These are phyloP conservation scores for Spongilla lacustris DNA, from an alignment of 37 sponge, comb jelly and placozoan species.

Conservation along the genomic window DNA sequence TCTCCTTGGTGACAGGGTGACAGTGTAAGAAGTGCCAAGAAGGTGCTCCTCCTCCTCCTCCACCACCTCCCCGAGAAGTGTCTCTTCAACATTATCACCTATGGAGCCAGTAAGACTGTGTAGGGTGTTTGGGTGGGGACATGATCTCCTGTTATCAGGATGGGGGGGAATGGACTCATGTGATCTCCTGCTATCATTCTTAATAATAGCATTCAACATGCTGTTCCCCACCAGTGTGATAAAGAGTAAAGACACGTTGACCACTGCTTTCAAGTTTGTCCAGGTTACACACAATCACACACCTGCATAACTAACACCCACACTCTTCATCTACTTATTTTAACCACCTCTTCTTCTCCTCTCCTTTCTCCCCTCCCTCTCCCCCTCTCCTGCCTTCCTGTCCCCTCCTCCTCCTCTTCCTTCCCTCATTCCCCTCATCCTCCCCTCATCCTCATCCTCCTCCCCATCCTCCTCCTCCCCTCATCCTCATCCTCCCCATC, in stretches of 20 bases:
- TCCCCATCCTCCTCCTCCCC: too few relatives aligned
- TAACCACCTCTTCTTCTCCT: too few relatives aligned
- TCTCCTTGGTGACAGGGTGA: conserved; percentile 13
- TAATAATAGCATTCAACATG: conserved; percentile 49
- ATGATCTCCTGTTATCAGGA: background rate
- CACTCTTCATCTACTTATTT: too few relatives aligned
- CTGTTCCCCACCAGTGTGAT: conserved; percentile 83
- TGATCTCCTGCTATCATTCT: conserved; percentile 7
- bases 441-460: too few relatives aligned
- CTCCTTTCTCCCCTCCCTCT: too few relatives aligned
- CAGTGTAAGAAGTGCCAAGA: conserved; percentile 68
- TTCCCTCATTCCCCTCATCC: too few relatives aligned
- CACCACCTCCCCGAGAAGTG: conserved; percentile 81
- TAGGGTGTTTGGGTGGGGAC: background rate
- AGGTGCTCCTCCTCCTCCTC: conserved; percentile 78
- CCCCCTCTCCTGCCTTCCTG: too few relatives aligned
- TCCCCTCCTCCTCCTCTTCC: too few relatives aligned
- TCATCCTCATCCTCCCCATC: too few relatives aligned
- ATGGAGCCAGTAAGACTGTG: conserved; percentile 70
- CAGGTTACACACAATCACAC: conserved; percentile 37
- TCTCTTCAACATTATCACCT: conserved; percentile 83
- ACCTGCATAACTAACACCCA: too few relatives aligned
- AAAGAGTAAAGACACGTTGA: conserved; percentile 75
- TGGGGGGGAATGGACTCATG: background rate
- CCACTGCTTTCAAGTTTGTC: conserved; percentile 68